Base-by-base conservation (phyloP, 2,888 invertebrate genomes). In the Gastracanthus pulcherrimus region DNA sequence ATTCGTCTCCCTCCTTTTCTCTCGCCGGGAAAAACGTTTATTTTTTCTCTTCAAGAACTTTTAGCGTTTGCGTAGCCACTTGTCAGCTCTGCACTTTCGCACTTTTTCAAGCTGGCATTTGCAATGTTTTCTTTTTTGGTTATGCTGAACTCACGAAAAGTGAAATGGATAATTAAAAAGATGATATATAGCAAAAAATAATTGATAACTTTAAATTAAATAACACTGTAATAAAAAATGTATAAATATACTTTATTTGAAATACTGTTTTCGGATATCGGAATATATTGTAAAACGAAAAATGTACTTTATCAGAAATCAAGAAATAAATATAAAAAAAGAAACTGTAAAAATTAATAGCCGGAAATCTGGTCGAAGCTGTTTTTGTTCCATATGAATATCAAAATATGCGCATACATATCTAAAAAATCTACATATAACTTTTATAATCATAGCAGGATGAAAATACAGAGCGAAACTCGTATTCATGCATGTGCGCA, bases 1-100 rank as follows among this genome's bases (percentile, higher is more conserved):
- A 86, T 83, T 85, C 62, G 48, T 66, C 62, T 23, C 29, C 26
- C 58, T 45, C n/a, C 13, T 23, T 38, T n/a, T 29, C 41, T 64
- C 31, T 23, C 19, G n/a, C 38, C 2, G 23, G 38, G 34, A n/a
- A 11, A 58, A 3, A 31, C 19, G 34, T 13, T 31, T 62, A 9
- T 64, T 62, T 51, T 34, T 26, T 16, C 26, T 31, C 48, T 45
- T 11, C 13, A 26, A 36, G 19, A 55, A 51, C 48, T 69, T 76
- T 76, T 41, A 58, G 23, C 38, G n/a, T 11, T 60, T n/a, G n/a
- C n/a, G n/a, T n/a, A n/a, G 51, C 19, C 41, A 31, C 34, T 23
- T 38, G 55, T 29, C 2, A 3, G 13, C 7, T 29, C 0, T 11
- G 23, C 11, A 13, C 3, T 58, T 58, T 58, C 13, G 1, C 3